phyloP scores from a whole-genome alignment of 1,140 invertebrate genomes.

The Eumeta japonica region DNA sequence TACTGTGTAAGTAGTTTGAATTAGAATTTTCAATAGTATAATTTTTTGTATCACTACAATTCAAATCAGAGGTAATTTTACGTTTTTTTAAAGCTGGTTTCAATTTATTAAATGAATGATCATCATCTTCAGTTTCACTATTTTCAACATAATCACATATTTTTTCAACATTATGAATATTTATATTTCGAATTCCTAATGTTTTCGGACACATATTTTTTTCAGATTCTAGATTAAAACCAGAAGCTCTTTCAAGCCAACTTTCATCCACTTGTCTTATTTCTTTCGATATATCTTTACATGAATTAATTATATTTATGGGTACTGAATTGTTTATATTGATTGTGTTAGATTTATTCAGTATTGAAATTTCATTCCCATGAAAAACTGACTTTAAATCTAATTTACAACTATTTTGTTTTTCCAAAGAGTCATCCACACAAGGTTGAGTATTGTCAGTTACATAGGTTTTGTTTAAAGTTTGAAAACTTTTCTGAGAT shows the following conservation, averaged over 20 bases:
- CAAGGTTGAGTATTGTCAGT: too few species aligned
- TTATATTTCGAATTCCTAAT: conserved; percentile 47
- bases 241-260: conserved; percentile 57
- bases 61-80: conserved; percentile 28
- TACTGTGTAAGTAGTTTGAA: conserved; percentile 5
- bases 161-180: conserved; percentile 30
- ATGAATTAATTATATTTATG: conserved; percentile 7
- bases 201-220: conserved; percentile 9
- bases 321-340: too few species aligned
- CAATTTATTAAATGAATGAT: conserved; percentile 32
- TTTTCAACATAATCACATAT: conserved; percentile 62
- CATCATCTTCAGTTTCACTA: conserved; percentile 65
- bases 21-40: conserved; percentile 8
- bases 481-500: too few species aligned
- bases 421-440: too few species aligned
- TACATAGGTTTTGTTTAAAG: too few species aligned
- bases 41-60: conserved; percentile 11
- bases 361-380: too few species aligned
- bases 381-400: too few species aligned
- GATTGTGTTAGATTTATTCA: too few species aligned
- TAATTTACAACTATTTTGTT: too few species aligned
- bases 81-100: conserved; percentile 50
- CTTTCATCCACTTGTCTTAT: conserved; percentile 46
- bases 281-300: conserved; percentile 12
- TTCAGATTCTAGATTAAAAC: conserved; percentile 7